phyloP scores from a whole-genome alignment of 2,113 vertebrate genomes.

The Chroicocephalus ridibundus region DNA sequence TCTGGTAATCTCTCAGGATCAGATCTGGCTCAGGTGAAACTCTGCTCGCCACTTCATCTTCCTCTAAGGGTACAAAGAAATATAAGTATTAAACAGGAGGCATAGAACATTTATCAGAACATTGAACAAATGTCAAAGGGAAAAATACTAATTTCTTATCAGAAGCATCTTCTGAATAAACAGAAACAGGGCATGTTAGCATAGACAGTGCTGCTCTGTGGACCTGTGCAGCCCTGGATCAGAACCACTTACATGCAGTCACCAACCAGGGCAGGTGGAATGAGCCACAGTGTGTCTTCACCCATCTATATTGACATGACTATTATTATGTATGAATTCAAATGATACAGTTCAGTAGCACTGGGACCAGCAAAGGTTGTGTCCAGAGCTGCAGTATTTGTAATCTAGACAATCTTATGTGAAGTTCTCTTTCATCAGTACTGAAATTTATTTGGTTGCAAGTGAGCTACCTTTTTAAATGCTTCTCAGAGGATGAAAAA shows the following conservation, averaged over 20 bases:
- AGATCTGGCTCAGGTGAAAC: slow-evolving; percentile 75
- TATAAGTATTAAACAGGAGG: neutral
- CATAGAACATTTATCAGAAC: neutral
- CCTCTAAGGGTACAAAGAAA: slow-evolving; percentile 50
- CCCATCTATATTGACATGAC: neutral
- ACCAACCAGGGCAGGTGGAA: neutral
- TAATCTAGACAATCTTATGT: neutral
- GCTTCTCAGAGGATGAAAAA: neutral
- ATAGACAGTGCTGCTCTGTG: neutral
- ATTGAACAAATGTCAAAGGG: neutral
- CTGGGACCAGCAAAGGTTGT: neutral
- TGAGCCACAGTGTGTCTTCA: neutral
- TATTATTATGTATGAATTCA: neutral
- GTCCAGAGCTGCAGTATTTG: neutral
- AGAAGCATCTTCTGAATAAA: neutral
- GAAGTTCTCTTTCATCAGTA: neutral
- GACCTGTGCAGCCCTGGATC: neutral
- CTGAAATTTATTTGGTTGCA: neutral
- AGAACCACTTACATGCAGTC: neutral
- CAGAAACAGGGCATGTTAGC: neutral
- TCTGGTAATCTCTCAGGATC: slow-evolving; percentile 88
- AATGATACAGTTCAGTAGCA: neutral
- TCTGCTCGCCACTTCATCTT: slow-evolving; percentile 45
- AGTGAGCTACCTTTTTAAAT: neutral
- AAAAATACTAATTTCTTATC: neutral